Percentiles rank a stretch among this genome's conserved stretches.
phyloP scores from a whole-genome alignment of 2,797 vertebrate genomes.

The Chelonia mydas region DNA sequence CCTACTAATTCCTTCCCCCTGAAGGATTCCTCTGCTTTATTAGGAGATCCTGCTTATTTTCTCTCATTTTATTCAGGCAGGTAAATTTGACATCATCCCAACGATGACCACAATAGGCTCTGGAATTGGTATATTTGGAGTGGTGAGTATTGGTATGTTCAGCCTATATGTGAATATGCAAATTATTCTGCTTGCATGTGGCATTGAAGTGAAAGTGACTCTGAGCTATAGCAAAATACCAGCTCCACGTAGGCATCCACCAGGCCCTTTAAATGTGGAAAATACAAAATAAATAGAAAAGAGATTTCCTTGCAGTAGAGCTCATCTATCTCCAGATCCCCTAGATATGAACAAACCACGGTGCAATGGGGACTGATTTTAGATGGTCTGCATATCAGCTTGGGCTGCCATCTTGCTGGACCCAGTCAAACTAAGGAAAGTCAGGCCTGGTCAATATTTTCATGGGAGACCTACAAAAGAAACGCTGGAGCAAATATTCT shows the following conservation, averaged over 20 bases:
- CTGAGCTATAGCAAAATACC: background rate
- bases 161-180: background rate
- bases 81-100: constrained; percentile 97
- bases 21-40: background rate
- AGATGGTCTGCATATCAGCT: background rate
- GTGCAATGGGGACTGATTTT: background rate
- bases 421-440: background rate
- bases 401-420: background rate
- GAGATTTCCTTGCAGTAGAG: background rate
- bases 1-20: background rate
- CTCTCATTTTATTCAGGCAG: constrained; percentile 82
- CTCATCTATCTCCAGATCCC: background rate
- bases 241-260: background rate
- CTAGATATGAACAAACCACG: background rate
- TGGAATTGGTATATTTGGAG: constrained; percentile 97
- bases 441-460: background rate
- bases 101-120: constrained; percentile 96
- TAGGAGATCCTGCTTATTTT: background rate
- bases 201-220: background rate
- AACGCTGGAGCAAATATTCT: background rate
- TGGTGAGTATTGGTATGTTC: constrained; percentile 85
- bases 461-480: no score
- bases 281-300: background rate
- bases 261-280: no score
- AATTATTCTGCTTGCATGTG: background rate